Base-by-base conservation (phyloP, 2,797 vertebrate genomes). In the Lutjanus argentimaculatus region DNA sequence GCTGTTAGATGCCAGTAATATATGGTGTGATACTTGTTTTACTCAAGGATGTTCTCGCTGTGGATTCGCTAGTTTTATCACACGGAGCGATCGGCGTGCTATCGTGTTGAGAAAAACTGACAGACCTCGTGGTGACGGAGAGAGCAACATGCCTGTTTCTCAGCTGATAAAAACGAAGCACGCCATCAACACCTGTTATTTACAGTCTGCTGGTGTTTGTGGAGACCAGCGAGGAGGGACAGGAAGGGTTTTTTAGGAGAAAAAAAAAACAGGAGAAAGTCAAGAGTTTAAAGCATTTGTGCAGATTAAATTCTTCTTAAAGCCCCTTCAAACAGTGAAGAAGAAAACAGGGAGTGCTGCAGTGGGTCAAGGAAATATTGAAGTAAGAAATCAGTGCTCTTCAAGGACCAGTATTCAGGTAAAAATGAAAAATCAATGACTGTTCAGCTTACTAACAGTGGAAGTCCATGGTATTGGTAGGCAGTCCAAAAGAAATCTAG, bases 1-100 rank as follows among this genome's bases (percentile, higher is more conserved):
- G 85, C 83, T 84, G 84, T 89, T 86, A 70, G 78, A 77, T 82
- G 88, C 89, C 82, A 82, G 86, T 83, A 80, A 88, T 85, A 82
- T 83, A 83, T 53, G 62, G 69, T 8, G 61, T 6, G 21, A 61
- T 53, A 16, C 79, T 83, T 62, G 88, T 85, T 88, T 87, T 75
- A 89, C 86, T 83, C 71, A 75, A 70, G 71, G 81, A 71, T 78
- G 75, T 25, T 85, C 71, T 83, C 30, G 36, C 56, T 19, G 22
- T 51, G 3, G 43, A 62, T 69, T 67, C n/a, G 9, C 72, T 12
- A 52, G 57, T 73, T 86, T 80, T 85, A 88, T 88, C 73, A 68
- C 77, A 22, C 8, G 1, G 0, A 55, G 55, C 63, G 7, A 87
- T 72, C 78, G 48, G 25, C n/a, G 4, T 7, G 51, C 48, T 56